Conservation (phyloP, 2,797 vertebrate genomes). For the Harpagifer antarcticus region DNA sequence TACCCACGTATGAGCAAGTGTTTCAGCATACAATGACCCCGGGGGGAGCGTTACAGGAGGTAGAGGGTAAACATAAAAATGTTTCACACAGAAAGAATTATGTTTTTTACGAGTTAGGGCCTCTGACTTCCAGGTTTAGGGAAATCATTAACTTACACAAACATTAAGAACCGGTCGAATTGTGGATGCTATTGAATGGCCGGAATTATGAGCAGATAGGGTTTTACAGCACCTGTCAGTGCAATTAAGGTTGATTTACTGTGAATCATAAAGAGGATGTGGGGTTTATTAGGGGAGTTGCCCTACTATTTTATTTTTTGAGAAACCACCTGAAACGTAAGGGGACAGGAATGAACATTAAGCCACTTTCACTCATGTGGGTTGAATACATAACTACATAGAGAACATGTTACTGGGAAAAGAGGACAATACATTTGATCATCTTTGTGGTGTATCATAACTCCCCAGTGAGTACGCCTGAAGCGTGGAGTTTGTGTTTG, state of each 20-base stretch:
- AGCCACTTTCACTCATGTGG: constrained; percentile 8
- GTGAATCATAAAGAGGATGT: constrained; percentile 60
- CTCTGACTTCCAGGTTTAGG: constrained; percentile 75
- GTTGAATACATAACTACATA: not conserved
- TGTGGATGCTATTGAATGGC: constrained; percentile 62
- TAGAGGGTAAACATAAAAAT: constrained; percentile 63
- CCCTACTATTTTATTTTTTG: not conserved
- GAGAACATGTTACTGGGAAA: not conserved
- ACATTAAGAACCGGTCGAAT: constrained; percentile 59
- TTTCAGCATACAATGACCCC: constrained; percentile 46
- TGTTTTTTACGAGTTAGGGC: constrained; percentile 63
- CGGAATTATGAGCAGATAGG: constrained; percentile 71
- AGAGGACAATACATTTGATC: constrained; percentile 1
- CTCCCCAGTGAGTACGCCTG: constrained; percentile 13
- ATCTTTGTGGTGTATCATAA: not conserved
- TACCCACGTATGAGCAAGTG: constrained; percentile 38
- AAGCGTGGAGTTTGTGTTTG: constrained; percentile 20
- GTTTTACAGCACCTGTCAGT: constrained; percentile 65
- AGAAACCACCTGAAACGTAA: constrained; percentile 60
- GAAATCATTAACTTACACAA: constrained; percentile 78
- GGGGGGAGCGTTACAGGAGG: constrained; percentile 54
- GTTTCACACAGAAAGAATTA: constrained; percentile 57
- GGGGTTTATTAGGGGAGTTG: constrained; percentile 45
- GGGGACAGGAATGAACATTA: not conserved
- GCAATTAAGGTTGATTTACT: constrained; percentile 69